These are phyloP conservation scores for Brachyhypopomus gauderio DNA, from an alignment of 2,113 vertebrate species.

Conservation along the genomic window DNA sequence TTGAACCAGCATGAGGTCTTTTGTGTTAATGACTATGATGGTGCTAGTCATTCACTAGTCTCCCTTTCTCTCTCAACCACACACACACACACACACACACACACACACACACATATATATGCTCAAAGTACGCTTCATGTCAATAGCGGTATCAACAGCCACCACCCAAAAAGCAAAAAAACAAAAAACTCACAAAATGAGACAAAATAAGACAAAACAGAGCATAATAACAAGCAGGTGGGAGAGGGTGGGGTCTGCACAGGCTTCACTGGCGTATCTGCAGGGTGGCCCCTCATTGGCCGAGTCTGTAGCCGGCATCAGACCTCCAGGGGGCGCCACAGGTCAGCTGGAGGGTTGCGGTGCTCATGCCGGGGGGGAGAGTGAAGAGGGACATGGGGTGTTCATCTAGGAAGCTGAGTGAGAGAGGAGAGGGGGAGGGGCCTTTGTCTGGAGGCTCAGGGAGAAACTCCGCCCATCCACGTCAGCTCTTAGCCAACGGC, in stretches of 20 bases:
- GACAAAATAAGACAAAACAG: not conserved
- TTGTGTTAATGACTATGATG: conserved; percentile 16
- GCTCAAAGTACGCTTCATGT: too few species aligned
- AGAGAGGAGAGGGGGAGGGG: conserved; percentile 15
- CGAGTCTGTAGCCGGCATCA: not conserved
- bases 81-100: not conserved
- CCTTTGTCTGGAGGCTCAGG: conserved; percentile 1
- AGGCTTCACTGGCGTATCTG: not conserved
- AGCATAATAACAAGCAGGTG: not conserved
- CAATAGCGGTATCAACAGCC: too few species aligned
- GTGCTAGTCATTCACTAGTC: conserved; percentile 26
- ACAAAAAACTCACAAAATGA: not conserved
- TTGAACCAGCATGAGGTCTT: conserved; percentile 11
- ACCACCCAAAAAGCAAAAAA: too few species aligned
- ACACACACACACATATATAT: not conserved
- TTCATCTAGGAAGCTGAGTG: not conserved
- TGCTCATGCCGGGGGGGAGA: conserved; percentile 37
- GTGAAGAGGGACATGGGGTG: not conserved
- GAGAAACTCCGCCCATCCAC: not conserved
- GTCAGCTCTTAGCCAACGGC: not conserved
- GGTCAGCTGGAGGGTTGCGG: not conserved
- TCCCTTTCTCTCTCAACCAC: not conserved
- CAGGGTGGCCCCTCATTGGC: not conserved
- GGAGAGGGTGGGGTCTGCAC: not conserved
- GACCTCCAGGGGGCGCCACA: too few species aligned